Conservation (phyloP, 2,113 vertebrate genomes). For the Barnardius zonarius region DNA sequence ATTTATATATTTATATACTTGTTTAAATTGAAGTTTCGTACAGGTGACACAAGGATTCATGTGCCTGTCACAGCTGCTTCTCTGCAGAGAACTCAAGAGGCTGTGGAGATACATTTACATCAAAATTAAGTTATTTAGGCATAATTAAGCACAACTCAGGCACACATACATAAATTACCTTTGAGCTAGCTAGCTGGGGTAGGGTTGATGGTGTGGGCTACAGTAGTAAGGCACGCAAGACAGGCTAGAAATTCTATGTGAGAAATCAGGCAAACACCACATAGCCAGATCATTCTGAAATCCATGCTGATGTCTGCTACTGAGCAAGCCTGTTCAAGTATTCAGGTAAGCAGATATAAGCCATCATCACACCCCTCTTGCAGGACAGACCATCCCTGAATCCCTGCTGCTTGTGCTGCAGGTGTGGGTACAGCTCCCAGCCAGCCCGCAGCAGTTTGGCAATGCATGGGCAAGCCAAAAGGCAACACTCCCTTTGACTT, state of each 20-base stretch:
- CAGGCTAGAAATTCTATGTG: neutral
- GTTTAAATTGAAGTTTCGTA: neutral
- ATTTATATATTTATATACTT: neutral
- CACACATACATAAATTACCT: neutral
- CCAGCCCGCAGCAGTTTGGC: accelerated
- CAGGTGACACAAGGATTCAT: neutral
- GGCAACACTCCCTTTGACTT: neutral
- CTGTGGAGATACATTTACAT: neutral
- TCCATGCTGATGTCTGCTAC: neutral
- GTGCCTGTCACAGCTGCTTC: neutral
- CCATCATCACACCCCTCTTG: neutral
- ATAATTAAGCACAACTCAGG: neutral
- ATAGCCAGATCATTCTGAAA: neutral
- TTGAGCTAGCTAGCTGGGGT: neutral
- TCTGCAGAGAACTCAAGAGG: neutral
- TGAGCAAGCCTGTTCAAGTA: neutral
- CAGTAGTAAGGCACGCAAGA: neutral
- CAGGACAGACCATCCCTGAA: neutral
- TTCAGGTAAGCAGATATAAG: neutral
- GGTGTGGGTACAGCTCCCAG: neutral
- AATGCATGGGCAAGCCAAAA: neutral
- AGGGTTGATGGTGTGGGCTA: accelerated
- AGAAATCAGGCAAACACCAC: neutral
- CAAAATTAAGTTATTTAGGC: neutral
- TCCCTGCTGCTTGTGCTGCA: neutral